These are phyloP conservation scores for Cheilosia scutellata DNA, from an alignment of 2,888 invertebrate genomes.

Conservation along the genomic window DNA sequence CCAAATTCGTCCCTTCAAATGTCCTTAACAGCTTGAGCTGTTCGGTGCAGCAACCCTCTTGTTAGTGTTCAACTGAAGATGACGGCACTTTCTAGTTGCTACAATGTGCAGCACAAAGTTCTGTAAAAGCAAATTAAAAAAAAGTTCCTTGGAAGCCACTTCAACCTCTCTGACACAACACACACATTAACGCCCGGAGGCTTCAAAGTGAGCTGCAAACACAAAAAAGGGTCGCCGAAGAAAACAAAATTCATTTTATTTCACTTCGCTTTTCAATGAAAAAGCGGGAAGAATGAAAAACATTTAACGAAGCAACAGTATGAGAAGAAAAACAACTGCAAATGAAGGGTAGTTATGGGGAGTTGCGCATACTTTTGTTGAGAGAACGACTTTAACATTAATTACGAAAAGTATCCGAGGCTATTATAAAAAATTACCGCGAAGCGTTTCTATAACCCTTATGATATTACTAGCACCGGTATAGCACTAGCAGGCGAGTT, in stretches of 20 bases:
- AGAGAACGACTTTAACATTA: background rate
- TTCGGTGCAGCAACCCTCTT: background rate
- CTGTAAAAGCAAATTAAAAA: background rate
- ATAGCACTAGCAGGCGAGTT: background rate
- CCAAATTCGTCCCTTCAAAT: background rate
- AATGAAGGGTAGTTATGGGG: conserved; percentile 26
- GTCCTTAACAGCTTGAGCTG: conserved; percentile 9
- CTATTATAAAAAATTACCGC: background rate
- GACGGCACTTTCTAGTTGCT: conserved; percentile 28
- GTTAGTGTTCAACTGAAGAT: conserved; percentile 12
- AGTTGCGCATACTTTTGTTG: background rate
- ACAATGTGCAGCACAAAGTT: background rate
- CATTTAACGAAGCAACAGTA: conserved; percentile 28
- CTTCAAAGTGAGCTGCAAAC: conserved; percentile 38
- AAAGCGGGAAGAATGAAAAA: background rate
- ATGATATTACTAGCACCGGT: background rate
- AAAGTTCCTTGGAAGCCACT: conserved; percentile 56
- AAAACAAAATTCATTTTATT: conserved; percentile 25
- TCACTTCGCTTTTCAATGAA: conserved; percentile 8
- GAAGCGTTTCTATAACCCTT: too few species aligned
- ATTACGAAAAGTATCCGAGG: background rate
- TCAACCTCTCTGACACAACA: conserved; percentile 51
- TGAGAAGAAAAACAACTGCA: background rate
- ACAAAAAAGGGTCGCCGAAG: conserved; percentile 17
- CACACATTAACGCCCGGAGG: conserved; percentile 39